Evolutionary conservation across 2,797 vertebrate species (phyloP), one percentile per base, ranked within the genome.

Genomic region (Onychomys torridus): DNA sequence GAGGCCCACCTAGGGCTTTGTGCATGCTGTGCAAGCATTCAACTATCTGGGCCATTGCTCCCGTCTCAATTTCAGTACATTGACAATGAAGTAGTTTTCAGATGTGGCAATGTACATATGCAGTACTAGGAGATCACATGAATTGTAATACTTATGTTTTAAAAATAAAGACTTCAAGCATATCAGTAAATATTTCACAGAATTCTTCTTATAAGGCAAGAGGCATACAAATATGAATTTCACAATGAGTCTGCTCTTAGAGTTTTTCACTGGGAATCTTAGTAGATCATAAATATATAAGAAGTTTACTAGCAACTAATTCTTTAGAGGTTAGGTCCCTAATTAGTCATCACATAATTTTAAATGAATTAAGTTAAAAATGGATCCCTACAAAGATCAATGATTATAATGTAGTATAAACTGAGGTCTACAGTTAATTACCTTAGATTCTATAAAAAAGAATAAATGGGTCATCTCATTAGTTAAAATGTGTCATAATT

Each of bases 1-100:
- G 4, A 34, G 34, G n/a, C n/a, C 43, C 32, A 85, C 43, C 43
- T 71, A 71, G 65, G 23, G 21, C 34, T 55, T 37, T 71, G 65
- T 71, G 23, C 46, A 27, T 29, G 34, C 16, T 55, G 13, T n/a
- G 4, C 7, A 52, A 71, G 83, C 32, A 86, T 46, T 49, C 43
- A 67, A 8, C 12, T 49, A 34, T 16, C 13, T 69, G 12, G 69
- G 29, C 13, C 49, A 2, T 32, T 52, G 67, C 32, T 86, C 65
- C 2, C 52, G 5, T 52, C 46, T 37, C n/a, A 49, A 89, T 32
- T 76, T 82, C 46, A 52, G 1, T 63, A 25, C 37, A 46, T 79
- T 91, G 69, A 89, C 8, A 81, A 76, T 85, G 67, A 91, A 93
- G n/a, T 84, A 77, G 65, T 81, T 69, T 93, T 32, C 37, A 95